Base-by-base conservation (phyloP, 2,888 invertebrate genomes). In the Chymomyza procnemis region DNA sequence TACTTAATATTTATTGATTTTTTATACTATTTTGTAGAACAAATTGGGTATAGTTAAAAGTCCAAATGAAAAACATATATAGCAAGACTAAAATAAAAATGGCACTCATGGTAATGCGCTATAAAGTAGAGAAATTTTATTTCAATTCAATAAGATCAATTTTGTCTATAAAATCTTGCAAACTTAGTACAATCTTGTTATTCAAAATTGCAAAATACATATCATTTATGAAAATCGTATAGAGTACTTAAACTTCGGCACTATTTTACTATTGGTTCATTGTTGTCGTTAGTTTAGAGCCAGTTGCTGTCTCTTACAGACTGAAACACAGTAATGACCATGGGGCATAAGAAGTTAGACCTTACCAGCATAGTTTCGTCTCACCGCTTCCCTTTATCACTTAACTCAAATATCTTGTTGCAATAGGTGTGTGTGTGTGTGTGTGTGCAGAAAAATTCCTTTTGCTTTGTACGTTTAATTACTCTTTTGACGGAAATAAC, bases 401-500 rank as follows among this genome's bases (percentile, higher is more conserved):
- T 41, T 41, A 41, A 12, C 34, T 41, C 12, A 41, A 41, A 41
- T 41, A 26, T 26, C 26, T 26, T 26, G 26, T 26, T 26, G 26
- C 26, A 26, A 6, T 26, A 8, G 34, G 55, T 61, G 62, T 66
- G 34, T 41, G 12, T 41, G 8, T 34, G 34, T 34, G 34, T 9
- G 34, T 34, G 9, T 34, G 4, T 34, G 83, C 78, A 76, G 68
- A 74, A 74, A 76, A 83, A 78, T 80, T 73, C 75, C 84, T 64
- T 71, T 76, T 74, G 73, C 86, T 74, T 82, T 83, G 86, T 85
- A 74, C 73, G 77, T 82, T 85, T 82, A 82, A 82, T 82, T 82
- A 86, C 81, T 82, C 86, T 80, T 82, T 86, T 82, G 81, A 80
- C 79, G 86, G 79, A 85, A 82, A 85, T 84, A 85, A 77, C 86